Base-by-base conservation (phyloP, 2,888 invertebrate species). In the Dusona sp. region DNA sequence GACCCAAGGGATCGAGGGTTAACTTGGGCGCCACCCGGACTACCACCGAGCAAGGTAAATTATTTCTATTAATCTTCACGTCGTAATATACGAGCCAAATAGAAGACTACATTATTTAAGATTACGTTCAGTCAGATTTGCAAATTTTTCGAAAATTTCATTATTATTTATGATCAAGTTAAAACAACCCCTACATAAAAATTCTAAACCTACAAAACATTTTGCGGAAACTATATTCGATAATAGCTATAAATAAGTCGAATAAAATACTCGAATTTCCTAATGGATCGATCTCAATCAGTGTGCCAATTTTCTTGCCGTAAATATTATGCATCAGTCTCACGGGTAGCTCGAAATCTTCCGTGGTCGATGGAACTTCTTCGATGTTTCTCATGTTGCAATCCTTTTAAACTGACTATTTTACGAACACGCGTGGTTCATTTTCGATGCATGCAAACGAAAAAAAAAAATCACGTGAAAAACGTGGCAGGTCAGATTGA, bases 21-120 rank as follows among this genome's bases (percentile, higher is more conserved):
- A 94, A 95, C 98, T 91, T 95, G 98, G 98, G 96, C 96, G 92
- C 96, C 97, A 92, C 95, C 97, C 91, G 95, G 97, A 92, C 94
- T 98, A 93, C 92, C 94, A 38, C 89, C 92, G 51, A 91, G 93
- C 88, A 94, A 93, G 92, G 94, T 93, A 67, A 82, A 88, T 86
- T 42, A 29, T 11, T 0, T 54, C 19, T 54, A 13, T 19, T 4
- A 54, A 79, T 67, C 42, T 57, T 9, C 13, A 42, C 16, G 38
- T 33, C 33, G 33, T 33, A 33, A 33, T 33, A 33, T 33, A 33
- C 33, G 3, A 33, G 3, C 33, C 33, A 8, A 42, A 42, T 42
- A 11, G 42, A 54, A 54, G 22, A 22, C 9, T 8, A 54, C n/a
- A n/a, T 13, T 13, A 57, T 25, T 25, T 0, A 25, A 13, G 4